Evolutionary conservation across 2,888 invertebrate species (phyloP), one percentile per base, ranked within the genome.

Genomic region (Lumbricus terrestris): DNA sequence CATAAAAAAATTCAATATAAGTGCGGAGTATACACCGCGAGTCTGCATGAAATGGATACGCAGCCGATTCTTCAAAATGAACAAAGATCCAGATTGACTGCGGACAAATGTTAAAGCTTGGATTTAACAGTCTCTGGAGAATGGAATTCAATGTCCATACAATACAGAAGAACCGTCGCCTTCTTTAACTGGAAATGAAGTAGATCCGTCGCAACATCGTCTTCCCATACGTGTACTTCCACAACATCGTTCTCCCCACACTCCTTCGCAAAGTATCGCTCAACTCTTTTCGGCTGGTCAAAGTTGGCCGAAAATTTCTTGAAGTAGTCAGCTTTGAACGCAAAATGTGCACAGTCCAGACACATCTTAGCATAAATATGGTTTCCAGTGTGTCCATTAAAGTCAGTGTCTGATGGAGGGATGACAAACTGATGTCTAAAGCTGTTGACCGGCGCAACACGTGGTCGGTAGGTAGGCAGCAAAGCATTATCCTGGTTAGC

Each of bases 351-450:
- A 23, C 35, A 85, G 85, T 85, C 85, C 5, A 85, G 15, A 85
- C 85, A 85, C 35, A 85, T 29, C 37, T 16, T 37, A 20, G 85
- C n/a, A 15, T 85, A 85, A 18, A 85, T 18, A 15, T 85, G 37
- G n/a, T 85, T 85, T 85, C 35, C 37, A 5, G 85, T 85, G 85
- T 85, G 85, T 85, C 85, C 85, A 85, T 85, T 85, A 35, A 37
- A 85, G 15, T 85, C 85, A 23, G 34, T 34, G 85, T 85, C 85
- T 35, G 85, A 33, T 85, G 85, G 85, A 35, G 11, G 34, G 18
- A 85, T 35, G 85, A 85, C 34, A 16, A 85, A 35, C 85, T 85
- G 85, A 85, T 85, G 85, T 18, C 85, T 85, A 23, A 35, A 85
- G 16, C 85, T 33, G 85, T 85, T 85, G 85, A n/a, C 34, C 16